These are phyloP conservation scores for Brachyistius frenatus DNA, from an alignment of 2,113 vertebrate species.

Conservation along the genomic window DNA sequence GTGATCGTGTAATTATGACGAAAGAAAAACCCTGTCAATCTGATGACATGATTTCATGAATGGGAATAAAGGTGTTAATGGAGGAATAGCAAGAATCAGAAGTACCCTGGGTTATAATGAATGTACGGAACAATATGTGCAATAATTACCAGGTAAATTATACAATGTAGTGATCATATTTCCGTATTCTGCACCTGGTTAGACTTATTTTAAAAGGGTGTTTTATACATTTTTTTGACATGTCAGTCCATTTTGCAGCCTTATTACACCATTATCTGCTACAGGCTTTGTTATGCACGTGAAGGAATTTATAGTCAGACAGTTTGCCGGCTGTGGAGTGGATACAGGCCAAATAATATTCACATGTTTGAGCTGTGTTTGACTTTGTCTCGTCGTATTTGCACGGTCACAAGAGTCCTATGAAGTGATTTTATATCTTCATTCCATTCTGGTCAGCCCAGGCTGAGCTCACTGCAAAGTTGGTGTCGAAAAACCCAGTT, in stretches of 20 bases:
- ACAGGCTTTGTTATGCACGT: background rate
- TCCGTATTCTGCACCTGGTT: background rate
- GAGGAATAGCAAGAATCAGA: no score
- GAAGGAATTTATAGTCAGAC: background rate
- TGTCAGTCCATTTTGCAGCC: background rate
- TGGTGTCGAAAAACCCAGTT: background rate
- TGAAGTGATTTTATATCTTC: conserved; percentile 27
- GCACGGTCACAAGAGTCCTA: conserved; percentile 3
- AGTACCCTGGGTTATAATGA: no score
- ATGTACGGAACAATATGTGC: no score
- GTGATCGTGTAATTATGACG: conserved; percentile 6
- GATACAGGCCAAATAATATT: background rate
- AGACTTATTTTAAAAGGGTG: background rate
- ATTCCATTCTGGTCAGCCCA: conserved; percentile 22
- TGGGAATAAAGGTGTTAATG: no score
- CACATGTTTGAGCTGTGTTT: background rate
- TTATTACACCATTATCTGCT: conserved; percentile 21
- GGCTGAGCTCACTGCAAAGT: background rate
- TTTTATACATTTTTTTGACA: background rate
- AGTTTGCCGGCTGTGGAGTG: background rate
- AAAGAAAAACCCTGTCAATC: background rate
- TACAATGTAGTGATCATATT: no score
- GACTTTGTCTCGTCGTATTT: background rate
- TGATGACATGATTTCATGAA: no score
- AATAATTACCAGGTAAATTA: no score